Conservation (phyloP, 1,140 invertebrate genomes). For the Drosophila kohkoa region DNA sequence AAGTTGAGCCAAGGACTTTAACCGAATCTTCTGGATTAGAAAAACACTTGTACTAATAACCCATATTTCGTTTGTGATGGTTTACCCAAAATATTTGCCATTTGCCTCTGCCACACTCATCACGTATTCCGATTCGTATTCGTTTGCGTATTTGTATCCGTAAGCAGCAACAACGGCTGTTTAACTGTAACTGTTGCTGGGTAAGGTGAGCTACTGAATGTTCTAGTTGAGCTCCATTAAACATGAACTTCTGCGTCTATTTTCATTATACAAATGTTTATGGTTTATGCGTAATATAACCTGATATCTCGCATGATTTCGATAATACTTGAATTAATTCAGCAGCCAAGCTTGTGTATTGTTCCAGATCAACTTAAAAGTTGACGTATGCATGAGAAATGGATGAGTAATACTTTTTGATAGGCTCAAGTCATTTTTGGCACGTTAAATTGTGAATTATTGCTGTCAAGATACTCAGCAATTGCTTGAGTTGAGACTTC, state of each 20-base stretch:
- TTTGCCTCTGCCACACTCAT: background rate
- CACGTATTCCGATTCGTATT: conserved; percentile 3
- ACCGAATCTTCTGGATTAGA: conserved; percentile 39
- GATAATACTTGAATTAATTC: too few relatives aligned
- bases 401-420: background rate
- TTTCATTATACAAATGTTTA: background rate
- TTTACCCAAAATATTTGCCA: conserved; percentile 39
- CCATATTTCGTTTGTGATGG: conserved; percentile 4
- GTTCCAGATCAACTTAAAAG: background rate
- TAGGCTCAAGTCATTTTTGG: background rate
- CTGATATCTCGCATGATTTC: background rate
- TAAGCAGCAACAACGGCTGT: background rate
- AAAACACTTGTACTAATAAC: conserved; percentile 53
- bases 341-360: background rate
- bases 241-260: background rate
- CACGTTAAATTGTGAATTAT: background rate
- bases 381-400: background rate
- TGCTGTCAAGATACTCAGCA: background rate
- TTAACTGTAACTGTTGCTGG: conserved; percentile 6
- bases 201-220: background rate
- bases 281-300: conserved; percentile 10
- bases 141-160: background rate
- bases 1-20: conserved; percentile 10
- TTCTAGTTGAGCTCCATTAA: conserved; percentile 5
- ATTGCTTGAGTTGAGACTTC: too few relatives aligned